A percentile compares a stretch with the other conserved stretches of the same genome.
These are phyloP conservation scores for Athrips mouffetella DNA, from an alignment of 2,888 invertebrate genomes.

Conservation along the genomic window DNA sequence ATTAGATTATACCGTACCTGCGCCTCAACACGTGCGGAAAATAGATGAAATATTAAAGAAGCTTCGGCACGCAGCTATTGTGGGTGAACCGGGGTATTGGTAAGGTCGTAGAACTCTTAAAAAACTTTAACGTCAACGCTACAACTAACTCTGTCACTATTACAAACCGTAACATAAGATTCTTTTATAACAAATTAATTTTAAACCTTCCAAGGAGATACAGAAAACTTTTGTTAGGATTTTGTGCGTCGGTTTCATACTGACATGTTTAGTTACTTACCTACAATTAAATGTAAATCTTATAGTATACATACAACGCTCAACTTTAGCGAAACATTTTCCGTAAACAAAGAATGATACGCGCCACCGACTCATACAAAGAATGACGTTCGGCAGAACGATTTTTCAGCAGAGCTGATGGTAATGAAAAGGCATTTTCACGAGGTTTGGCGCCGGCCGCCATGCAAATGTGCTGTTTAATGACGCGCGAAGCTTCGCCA, in stretches of 20 bases:
- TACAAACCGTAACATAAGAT: too few relatives aligned
- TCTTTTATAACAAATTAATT: too few relatives aligned
- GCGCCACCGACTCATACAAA: slow-evolving; percentile 28
- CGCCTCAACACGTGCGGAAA: slow-evolving; percentile 17
- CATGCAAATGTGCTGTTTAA: slow-evolving; percentile 69
- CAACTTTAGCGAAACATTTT: neutral
- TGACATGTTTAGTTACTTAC: too few relatives aligned
- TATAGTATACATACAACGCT: neutral
- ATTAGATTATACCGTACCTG: slow-evolving; percentile 14
- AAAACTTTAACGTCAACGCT: neutral
- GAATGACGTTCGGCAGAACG: slow-evolving; percentile 54
- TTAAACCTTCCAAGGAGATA: too few relatives aligned
- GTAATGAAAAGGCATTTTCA: slow-evolving; percentile 76
- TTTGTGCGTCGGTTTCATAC: too few relatives aligned
- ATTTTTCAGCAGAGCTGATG: slow-evolving; percentile 72
- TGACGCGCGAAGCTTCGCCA: slow-evolving; percentile 65
- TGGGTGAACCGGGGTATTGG: neutral
- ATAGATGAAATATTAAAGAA: slow-evolving; percentile 11
- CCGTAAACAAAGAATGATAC: slow-evolving; percentile 14
- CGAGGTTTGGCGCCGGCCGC: slow-evolving; percentile 71
- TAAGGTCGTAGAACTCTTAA: neutral
- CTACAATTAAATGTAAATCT: neutral
- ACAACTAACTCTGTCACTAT: too few relatives aligned
- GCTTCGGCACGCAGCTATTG: slow-evolving; percentile 7
- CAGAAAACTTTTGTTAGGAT: too few relatives aligned